These are phyloP conservation scores for Bucorvus abyssinicus DNA, from an alignment of 2,797 vertebrate species.

Conservation along the genomic window DNA sequence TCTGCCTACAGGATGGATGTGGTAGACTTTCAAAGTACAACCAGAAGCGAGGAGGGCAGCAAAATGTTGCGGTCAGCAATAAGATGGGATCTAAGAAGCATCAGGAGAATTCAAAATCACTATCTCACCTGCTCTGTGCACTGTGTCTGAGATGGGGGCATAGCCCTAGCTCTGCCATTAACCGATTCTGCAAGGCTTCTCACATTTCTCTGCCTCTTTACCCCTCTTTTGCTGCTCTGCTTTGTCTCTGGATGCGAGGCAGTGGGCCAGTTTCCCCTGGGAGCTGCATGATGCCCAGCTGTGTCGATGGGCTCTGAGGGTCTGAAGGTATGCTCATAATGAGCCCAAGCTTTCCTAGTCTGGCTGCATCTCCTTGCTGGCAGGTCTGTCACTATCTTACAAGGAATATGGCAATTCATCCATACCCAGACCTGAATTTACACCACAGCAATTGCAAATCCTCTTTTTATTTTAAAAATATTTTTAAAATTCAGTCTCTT, in stretches of 20 bases:
- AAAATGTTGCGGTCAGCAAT: background rate
- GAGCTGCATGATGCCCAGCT: background rate
- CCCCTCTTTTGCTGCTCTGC: background rate
- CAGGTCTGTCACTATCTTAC: background rate
- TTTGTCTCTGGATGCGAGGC: background rate
- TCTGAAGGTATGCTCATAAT: rapidly evolving
- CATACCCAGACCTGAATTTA: background rate
- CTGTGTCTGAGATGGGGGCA: rapidly evolving
- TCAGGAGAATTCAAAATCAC: background rate
- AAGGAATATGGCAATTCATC: background rate
- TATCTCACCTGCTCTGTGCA: background rate
- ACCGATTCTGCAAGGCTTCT: background rate
- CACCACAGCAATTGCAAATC: background rate
- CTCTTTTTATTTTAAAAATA: background rate
- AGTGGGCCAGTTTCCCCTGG: background rate
- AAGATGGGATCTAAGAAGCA: background rate
- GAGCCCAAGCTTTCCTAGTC: background rate
- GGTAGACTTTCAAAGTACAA: background rate
- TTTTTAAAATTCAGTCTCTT: background rate
- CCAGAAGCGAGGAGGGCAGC: background rate
- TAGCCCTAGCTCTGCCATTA: background rate
- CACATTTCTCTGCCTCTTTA: background rate
- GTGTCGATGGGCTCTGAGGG: background rate
- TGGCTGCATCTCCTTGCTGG: background rate
- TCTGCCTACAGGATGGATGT: background rate